A percentile compares a stretch with the other conserved stretches of the same genome.
phyloP scores from a whole-genome alignment of 2,888 invertebrate genomes.

The Rosalia funebris region DNA sequence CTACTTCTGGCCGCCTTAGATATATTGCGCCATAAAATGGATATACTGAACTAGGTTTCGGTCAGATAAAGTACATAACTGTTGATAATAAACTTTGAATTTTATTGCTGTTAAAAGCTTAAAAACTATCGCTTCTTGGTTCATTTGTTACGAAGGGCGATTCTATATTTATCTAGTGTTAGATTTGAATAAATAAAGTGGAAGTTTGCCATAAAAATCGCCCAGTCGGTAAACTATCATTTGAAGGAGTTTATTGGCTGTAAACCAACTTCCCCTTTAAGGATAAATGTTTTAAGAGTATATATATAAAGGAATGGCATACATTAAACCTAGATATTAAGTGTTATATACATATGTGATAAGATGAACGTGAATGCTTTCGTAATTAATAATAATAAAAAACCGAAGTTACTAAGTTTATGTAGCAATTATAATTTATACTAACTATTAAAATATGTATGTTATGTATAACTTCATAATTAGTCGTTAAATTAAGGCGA shows the following conservation, averaged over 20 bases:
- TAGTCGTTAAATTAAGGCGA: too few relatives aligned
- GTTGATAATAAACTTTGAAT: constrained; percentile 29
- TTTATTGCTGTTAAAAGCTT: constrained; percentile 16
- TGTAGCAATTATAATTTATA: too few relatives aligned
- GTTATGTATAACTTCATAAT: too few relatives aligned
- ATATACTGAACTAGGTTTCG: constrained; percentile 40
- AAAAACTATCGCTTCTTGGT: neutral
- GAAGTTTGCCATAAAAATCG: neutral
- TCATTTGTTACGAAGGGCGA: constrained; percentile 5
- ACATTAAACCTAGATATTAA: too few relatives aligned
- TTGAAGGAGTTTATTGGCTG: neutral
- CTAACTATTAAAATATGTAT: too few relatives aligned
- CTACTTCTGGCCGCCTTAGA: constrained; percentile 49
- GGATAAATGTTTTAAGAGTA: too few relatives aligned
- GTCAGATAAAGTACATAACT: constrained; percentile 40
- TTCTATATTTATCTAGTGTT: constrained; percentile 16
- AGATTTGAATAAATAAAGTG: neutral
- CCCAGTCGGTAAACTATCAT: neutral
- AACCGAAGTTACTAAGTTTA: too few relatives aligned
- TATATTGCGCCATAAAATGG: constrained; percentile 49
- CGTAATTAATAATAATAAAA: too few relatives aligned
- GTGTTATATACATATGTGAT: too few relatives aligned
- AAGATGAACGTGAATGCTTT: too few relatives aligned
- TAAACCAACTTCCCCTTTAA: too few relatives aligned
- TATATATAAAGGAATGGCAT: too few relatives aligned